Evolutionary conservation across 2,888 invertebrate species (phyloP).

Genomic region (Eumerus sabulonum): DNA sequence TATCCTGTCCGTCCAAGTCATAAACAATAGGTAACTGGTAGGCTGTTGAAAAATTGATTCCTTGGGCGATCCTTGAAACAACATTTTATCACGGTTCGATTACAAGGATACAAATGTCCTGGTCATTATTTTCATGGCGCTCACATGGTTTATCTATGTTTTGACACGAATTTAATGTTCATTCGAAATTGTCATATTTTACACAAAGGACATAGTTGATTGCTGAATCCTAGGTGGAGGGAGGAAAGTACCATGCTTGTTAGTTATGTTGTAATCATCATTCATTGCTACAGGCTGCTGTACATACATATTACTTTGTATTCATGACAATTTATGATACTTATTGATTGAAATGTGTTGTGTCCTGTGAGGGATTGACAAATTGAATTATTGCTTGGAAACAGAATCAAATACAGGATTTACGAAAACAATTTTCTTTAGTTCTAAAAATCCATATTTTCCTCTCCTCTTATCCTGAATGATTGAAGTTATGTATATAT

Average conservation of each 20-base stretch:
- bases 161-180: slow-evolving; percentile 18
- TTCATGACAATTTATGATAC: slow-evolving; percentile 54
- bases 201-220: too few species aligned
- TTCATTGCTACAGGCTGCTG: slow-evolving; percentile 21
- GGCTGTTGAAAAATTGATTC: slow-evolving; percentile 22
- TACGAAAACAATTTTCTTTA: too few species aligned
- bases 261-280: slow-evolving; percentile 14
- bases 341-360: slow-evolving; percentile 38
- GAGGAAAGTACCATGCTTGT: not conserved
- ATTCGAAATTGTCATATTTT: slow-evolving; percentile 22
- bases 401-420: too few species aligned
- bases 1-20: too few species aligned
- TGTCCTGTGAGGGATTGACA: too few species aligned
- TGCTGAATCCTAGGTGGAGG: not conserved
- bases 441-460: too few species aligned
- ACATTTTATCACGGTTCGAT: not conserved
- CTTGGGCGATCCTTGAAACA: too few species aligned
- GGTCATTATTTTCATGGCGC: slow-evolving; percentile 6
- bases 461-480: too few species aligned
- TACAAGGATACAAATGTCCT: not conserved
- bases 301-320: slow-evolving; percentile 48
- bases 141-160: slow-evolving; percentile 4
- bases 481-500: too few species aligned
- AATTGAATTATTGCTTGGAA: too few species aligned
- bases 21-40: too few species aligned